phyloP scores from a whole-genome alignment of 2,113 vertebrate genomes.

The Eolophus roseicapilla region DNA sequence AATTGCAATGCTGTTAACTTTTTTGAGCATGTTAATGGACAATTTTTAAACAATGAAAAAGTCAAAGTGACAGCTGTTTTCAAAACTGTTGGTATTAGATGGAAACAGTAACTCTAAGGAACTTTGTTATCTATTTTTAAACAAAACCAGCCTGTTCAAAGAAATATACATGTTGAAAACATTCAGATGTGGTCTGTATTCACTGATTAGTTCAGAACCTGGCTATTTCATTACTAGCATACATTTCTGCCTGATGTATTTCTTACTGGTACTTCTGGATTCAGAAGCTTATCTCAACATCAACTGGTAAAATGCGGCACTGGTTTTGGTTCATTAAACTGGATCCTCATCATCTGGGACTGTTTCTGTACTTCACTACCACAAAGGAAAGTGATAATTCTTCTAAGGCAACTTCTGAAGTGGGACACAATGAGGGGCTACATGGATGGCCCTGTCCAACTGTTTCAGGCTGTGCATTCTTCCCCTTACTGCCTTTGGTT shows the following conservation, averaged over 20 bases:
- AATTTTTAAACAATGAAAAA: background rate
- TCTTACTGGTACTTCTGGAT: background rate
- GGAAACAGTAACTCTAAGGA: background rate
- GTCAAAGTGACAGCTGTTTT: background rate
- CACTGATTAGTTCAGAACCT: background rate
- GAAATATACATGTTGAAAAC: background rate
- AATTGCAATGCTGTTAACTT: background rate
- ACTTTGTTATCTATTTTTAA: background rate
- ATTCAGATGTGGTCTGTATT: background rate
- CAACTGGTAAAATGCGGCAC: accelerated
- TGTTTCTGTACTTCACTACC: background rate
- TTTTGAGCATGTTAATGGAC: background rate
- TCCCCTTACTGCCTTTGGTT: background rate
- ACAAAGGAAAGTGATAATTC: background rate
- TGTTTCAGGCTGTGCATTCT: background rate
- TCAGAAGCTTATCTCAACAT: background rate
- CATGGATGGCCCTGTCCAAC: accelerated
- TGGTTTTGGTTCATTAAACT: background rate
- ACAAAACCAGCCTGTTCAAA: background rate
- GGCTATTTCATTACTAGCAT: background rate
- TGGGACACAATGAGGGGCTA: accelerated
- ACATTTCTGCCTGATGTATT: background rate
- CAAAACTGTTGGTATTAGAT: background rate
- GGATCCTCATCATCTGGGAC: background rate
- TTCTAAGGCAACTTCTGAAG: background rate